phyloP scores from a whole-genome alignment of 1,140 invertebrate genomes.

The Philopotamus ludificatus region DNA sequence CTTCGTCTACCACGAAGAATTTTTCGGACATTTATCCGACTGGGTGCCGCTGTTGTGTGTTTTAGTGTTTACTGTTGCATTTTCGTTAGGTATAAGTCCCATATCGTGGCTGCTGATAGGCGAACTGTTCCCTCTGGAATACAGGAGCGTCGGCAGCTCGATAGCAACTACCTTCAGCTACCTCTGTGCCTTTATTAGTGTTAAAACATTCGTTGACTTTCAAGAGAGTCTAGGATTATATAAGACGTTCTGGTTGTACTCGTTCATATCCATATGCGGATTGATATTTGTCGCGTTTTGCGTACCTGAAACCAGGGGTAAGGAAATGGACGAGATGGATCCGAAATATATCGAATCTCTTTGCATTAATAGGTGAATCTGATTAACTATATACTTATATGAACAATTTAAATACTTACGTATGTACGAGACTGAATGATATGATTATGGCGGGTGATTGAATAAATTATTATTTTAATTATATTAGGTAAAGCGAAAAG shows the following conservation, averaged over 20 bases:
- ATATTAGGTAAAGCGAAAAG: too few species aligned
- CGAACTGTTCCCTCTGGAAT: constrained; percentile 83
- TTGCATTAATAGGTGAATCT: constrained; percentile 49
- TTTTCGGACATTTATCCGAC: constrained; percentile 56
- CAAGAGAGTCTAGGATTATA: constrained; percentile 73
- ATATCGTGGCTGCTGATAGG: constrained; percentile 86
- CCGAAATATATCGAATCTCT: constrained; percentile 62
- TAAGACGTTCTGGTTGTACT: constrained; percentile 87
- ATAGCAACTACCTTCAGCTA: constrained; percentile 84
- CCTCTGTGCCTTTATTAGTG: constrained; percentile 83
- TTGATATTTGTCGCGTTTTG: constrained; percentile 80
- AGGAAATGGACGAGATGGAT: constrained; percentile 84
- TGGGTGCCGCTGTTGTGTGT: constrained; percentile 83
- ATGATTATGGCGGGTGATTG: too few species aligned
- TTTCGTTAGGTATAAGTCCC: constrained; percentile 85
- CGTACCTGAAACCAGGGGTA: constrained; percentile 88
- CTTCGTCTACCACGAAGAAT: constrained; percentile 71
- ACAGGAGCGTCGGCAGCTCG: constrained; percentile 78
- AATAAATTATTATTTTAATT: too few species aligned
- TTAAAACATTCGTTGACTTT: constrained; percentile 84
- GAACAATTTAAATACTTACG: too few species aligned
- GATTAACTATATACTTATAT: too few species aligned
- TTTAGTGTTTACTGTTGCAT: constrained; percentile 77
- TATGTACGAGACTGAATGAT: too few species aligned
- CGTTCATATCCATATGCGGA: constrained; percentile 77